Evolutionary conservation across 2,797 vertebrate species (phyloP), one percentile per base, ranked within the genome.

Genomic region (Pseudotriccus pelzelni): DNA sequence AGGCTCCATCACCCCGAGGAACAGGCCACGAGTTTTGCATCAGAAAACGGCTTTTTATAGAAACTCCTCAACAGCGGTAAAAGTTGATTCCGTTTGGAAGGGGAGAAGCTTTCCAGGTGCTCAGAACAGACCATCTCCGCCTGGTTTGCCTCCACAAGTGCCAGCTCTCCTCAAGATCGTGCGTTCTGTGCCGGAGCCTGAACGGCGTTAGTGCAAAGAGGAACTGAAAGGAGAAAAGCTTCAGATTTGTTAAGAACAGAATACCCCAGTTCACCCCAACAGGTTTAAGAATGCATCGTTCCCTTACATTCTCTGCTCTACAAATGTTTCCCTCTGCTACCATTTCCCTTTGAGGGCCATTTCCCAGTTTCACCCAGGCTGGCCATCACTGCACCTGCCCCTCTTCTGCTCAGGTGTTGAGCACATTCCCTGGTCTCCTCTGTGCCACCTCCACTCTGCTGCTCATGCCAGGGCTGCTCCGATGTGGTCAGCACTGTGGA

Each of bases 11-110:
- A 34, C 34, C n/a, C 0, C 1, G 43, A 0, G 0, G 12, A n/a
- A 41, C 7, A 3, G 47, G 44, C 27, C 3, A 7, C 0, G 13
- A 0, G 1, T 5, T 55, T 9, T 24, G 25, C 2, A 0, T 3
- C 8, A 22, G 37, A 11, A 85, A 87, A 53, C 1, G 49, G 25
- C 11, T 92, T 66, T 83, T 83, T 67, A 59, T 5, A 46, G 90
- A 28, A 56, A 20, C 15, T 15, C 44, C 53, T 64, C 68, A 11
- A 4, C 19, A 14, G 68, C 56, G 3, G 30, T 4, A 4, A 3
- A 44, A 83, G 49, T 63, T 68, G 25, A 3, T 43, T 6, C 21
- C 0, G 0, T 59, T 43, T 1, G 9, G 75, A 87, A 17, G 4
- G 3, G 60, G 43, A 79, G 85, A 28, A 80, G 90, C 56, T 77